phyloP scores from a whole-genome alignment of 2,113 vertebrate genomes.

The Puma concolor region DNA sequence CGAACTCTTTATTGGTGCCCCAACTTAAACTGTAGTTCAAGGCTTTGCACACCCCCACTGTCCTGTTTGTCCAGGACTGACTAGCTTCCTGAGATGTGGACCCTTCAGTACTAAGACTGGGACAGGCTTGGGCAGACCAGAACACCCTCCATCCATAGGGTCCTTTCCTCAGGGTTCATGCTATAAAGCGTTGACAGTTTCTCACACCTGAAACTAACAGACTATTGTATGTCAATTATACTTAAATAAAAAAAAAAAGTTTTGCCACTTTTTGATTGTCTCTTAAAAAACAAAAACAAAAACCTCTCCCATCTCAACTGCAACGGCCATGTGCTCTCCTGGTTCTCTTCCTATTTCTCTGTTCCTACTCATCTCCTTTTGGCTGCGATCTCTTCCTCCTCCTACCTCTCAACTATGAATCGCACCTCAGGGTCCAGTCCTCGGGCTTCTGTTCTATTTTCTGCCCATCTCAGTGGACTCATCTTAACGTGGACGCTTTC shows the following conservation, averaged over 20 bases:
- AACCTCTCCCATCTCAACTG: background rate
- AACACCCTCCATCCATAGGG: background rate
- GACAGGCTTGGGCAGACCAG: background rate
- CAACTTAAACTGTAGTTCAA: background rate
- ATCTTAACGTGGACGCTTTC: background rate
- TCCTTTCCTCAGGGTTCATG: conserved; percentile 4
- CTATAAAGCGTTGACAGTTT: background rate
- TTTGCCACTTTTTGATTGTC: background rate
- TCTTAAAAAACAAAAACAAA: background rate
- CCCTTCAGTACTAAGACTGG: background rate
- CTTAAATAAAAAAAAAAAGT: background rate
- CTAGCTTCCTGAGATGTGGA: background rate
- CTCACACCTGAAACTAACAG: background rate
- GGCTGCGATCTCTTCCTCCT: background rate
- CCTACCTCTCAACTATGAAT: background rate
- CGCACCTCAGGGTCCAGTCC: background rate
- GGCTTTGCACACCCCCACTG: background rate
- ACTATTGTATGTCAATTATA: background rate
- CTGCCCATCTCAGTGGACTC: background rate
- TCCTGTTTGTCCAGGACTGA: background rate
- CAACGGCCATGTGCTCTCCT: background rate
- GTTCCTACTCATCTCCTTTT: conserved; percentile 25
- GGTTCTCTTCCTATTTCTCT: background rate
- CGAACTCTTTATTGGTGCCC: background rate
- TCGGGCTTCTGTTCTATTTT: conserved; percentile 31